A percentile compares a stretch with the other conserved stretches of the same genome.
Evolutionary conservation across 2,888 invertebrate species (phyloP).

Genomic region (Cryptocheilus praepositus): DNA sequence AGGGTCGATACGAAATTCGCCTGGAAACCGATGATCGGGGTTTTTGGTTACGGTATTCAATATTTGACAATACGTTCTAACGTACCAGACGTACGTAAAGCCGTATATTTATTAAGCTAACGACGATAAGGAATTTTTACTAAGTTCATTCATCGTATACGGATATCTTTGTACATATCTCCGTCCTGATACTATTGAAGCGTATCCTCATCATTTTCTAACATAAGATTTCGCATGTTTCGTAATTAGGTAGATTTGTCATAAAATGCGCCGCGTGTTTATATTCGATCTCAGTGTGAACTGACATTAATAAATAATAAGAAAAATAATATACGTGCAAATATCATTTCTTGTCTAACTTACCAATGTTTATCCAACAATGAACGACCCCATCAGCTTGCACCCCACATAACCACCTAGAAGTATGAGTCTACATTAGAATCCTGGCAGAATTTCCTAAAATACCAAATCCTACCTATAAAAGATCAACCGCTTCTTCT

Average conservation of each 20-base stretch:
- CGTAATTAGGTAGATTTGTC: neutral
- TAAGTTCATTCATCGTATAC: conserved; percentile 9
- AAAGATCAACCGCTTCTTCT: no score
- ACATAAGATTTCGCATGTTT: neutral
- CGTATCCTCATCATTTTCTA: neutral
- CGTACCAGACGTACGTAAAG: conserved; percentile 8
- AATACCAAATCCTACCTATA: no score
- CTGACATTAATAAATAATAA: conserved; percentile 42
- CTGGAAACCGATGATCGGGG: conserved; percentile 43
- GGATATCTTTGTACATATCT: conserved; percentile 2
- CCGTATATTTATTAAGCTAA: conserved; percentile 41
- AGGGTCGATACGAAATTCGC: conserved; percentile 34
- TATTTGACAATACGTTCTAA: conserved; percentile 48
- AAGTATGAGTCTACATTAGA: no score
- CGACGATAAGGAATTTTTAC: conserved; percentile 6
- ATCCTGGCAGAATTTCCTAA: no score
- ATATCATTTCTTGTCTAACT: no score
- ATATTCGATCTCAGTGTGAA: conserved; percentile 40
- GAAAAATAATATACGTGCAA: neutral
- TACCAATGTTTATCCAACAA: no score
- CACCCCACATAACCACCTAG: no score
- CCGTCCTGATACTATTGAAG: neutral
- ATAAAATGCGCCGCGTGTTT: conserved; percentile 32
- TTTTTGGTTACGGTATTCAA: conserved; percentile 56
- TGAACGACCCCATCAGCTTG: no score